phyloP scores from a whole-genome alignment of 2,888 invertebrate genomes.

The Cephus nigrinus region DNA sequence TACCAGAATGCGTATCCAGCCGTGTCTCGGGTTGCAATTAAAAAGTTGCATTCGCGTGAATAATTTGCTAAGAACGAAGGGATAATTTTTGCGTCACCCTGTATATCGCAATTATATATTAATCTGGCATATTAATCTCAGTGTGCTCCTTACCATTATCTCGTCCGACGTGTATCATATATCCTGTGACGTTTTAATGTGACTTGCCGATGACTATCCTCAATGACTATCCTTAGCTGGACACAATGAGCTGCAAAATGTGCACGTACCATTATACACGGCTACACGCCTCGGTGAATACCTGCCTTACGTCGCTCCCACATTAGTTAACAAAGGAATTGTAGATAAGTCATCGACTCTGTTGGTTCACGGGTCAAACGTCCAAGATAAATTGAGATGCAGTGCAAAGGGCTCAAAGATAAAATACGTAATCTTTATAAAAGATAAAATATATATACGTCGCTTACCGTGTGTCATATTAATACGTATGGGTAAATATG shows the following conservation, averaged over 20 bases:
- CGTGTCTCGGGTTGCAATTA: too few species aligned
- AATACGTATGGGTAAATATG: neutral
- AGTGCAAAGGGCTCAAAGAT: neutral
- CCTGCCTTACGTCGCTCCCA: slow-evolving; percentile 4
- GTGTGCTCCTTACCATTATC: neutral
- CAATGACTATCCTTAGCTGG: neutral
- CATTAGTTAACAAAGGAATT: slow-evolving; percentile 3
- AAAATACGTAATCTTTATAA: neutral
- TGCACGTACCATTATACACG: neutral
- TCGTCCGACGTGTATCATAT: neutral
- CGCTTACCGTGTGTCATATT: too few species aligned
- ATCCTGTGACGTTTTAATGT: neutral
- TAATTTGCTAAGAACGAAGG: too few species aligned
- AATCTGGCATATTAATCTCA: neutral
- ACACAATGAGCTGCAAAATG: slow-evolving; percentile 6
- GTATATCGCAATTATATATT: neutral
- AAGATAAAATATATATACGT: neutral
- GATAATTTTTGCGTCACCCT: too few species aligned
- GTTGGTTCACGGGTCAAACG: neutral
- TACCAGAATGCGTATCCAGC: too few species aligned
- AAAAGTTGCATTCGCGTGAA: too few species aligned
- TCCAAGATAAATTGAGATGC: neutral
- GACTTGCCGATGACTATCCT: neutral
- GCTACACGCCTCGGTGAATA: neutral
- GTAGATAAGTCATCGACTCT: slow-evolving; percentile 5